Base-by-base conservation (phyloP, 2,888 invertebrate genomes). In the Epinotia bilunana region DNA sequence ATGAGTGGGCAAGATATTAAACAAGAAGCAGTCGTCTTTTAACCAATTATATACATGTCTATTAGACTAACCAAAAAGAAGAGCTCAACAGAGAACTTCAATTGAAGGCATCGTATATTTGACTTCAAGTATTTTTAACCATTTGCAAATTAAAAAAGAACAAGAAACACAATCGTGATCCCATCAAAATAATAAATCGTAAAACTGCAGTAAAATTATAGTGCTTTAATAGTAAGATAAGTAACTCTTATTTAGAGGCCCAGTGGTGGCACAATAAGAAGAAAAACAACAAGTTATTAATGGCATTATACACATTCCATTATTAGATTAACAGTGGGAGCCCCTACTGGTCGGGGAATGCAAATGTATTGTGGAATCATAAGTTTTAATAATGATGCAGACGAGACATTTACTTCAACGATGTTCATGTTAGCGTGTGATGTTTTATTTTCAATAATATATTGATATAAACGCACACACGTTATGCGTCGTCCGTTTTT, bases 321-420 rank as follows among this genome's bases (percentile, higher is more conserved):
- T 91, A 91, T 92, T 91, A 90, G 90, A 91, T 92, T 91, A 92
- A 87, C 91, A 88, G 87, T 88, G 86, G 89, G 85, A 84, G 88
- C 82, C 89, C 90, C n/a, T 89, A 90, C 91, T 88, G 90, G 87
- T 87, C 84, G 77, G 83, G 84, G 90, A 89, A 89, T 88, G 89
- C 89, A 78, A 91, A 89, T 86, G 84, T 79, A 81, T 80, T 81
- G 80, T 80, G 77, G 75, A 65, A 75, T 75, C 75, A 75, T 75
- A 75, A 75, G 53, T 74, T 74, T 74, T 74, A 71, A 71, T 74
- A 74, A 71, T 74, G 75, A 75, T 75, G 75, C 72, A 55, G 71
- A 67, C 55, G 55, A 61, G 65, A 70, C 74, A 33, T 64, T 71
- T 71, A 67, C 75, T 65, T 72, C 71, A 75, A 71, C 71, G 55